Evolutionary conservation across 2,113 vertebrate genomes (phyloP).

Genomic region (Gambusia holbrooki): DNA sequence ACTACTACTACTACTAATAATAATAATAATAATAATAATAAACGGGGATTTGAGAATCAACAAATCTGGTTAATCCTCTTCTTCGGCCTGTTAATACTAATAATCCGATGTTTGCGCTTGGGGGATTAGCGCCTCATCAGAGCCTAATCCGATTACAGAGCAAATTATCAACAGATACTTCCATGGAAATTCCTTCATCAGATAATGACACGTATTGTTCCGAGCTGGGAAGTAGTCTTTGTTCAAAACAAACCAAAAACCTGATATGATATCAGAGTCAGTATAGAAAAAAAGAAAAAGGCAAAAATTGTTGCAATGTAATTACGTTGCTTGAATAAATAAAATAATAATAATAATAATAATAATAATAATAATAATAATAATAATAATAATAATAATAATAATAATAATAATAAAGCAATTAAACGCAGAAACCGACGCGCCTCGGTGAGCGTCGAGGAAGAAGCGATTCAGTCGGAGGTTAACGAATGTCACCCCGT

Average conservation of each 20-base stretch:
- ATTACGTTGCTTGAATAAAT: constrained; percentile 38
- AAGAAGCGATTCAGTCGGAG: constrained; percentile 56
- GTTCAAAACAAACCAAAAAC: constrained; percentile 1
- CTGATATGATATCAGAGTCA: constrained; percentile 15
- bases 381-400: constrained; percentile 25
- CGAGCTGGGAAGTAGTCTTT: neutral
- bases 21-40: too few species aligned
- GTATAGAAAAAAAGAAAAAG: neutral
- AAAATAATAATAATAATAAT: constrained; percentile 35
- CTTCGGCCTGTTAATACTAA: constrained; percentile 7
- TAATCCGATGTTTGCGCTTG: constrained; percentile 20
- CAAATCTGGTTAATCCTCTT: constrained; percentile 10
- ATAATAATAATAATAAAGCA: constrained; percentile 21
- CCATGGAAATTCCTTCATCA: constrained; percentile 27
- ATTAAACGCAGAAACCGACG: constrained; percentile 51
- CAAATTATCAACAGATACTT: constrained; percentile 27
- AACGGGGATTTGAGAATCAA: neutral
- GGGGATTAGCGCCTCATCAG: constrained; percentile 14
- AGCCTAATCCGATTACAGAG: constrained; percentile 49
- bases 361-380: constrained; percentile 27
- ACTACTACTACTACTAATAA: too few species aligned
- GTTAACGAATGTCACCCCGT: constrained; percentile 78
- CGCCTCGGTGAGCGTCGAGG: constrained; percentile 26
- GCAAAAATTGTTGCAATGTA: constrained; percentile 1
- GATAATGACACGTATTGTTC: neutral